Conservation (phyloP, 2,888 invertebrate species). For the Sympetrum striolatum region DNA sequence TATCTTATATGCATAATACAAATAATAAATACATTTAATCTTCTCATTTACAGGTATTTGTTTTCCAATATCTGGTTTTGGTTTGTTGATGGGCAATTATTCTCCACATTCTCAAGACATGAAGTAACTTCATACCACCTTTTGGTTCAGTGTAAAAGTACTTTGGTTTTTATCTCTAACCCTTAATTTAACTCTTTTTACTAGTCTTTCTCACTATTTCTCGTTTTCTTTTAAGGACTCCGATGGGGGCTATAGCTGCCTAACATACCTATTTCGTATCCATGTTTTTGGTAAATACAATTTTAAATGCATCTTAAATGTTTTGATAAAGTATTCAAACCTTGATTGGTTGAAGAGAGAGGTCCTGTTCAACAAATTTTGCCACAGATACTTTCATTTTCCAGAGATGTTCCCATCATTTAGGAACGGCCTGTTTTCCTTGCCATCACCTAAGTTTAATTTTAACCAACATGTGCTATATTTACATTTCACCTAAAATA, state of each 20-base stretch:
- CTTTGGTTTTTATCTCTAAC: conserved; percentile 42
- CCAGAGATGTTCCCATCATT: conserved; percentile 10
- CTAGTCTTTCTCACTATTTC: conserved; percentile 46
- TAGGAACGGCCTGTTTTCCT: neutral
- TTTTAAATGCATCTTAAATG: conserved; percentile 44
- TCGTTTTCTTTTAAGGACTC: conserved; percentile 56
- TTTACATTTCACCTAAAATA: neutral
- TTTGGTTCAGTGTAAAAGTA: conserved; percentile 44
- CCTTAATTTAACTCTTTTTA: conserved; percentile 7
- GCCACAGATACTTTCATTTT: neutral
- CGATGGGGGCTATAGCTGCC: conserved; percentile 70
- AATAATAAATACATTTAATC: conserved; percentile 7
- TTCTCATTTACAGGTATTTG: conserved; percentile 44
- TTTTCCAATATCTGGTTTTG: conserved; percentile 19
- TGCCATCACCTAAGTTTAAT: conserved; percentile 48
- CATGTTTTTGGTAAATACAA: conserved; percentile 67
- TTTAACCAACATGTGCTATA: conserved; percentile 48
- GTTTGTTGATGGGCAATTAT: neutral
- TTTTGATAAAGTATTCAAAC: neutral
- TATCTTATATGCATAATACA: conserved; percentile 22
- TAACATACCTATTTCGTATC: conserved; percentile 74
- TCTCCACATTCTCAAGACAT: conserved; percentile 36
- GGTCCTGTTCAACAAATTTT: neutral
- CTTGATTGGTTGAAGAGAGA: conserved; percentile 44
- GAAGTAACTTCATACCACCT: conserved; percentile 44